Percentiles rank a stretch among this genome's conserved stretches.
These are phyloP conservation scores for Poecilus cupreus DNA, from an alignment of 2,888 invertebrate genomes.

Conservation along the genomic window DNA sequence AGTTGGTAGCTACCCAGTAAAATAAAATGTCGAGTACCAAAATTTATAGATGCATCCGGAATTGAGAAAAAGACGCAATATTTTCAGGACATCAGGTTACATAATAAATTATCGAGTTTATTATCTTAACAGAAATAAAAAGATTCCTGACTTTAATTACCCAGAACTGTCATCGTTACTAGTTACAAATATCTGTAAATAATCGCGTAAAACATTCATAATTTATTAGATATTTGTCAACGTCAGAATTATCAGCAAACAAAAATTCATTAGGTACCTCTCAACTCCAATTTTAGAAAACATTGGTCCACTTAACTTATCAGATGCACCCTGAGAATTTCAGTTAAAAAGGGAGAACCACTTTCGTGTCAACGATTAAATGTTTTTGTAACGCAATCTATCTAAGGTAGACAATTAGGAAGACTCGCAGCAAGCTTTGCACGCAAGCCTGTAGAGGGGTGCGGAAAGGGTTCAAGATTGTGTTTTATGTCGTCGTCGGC, in stretches of 20 bases:
- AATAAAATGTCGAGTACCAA: no score
- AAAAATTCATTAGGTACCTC: slow-evolving; percentile 13
- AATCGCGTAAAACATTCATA: no score
- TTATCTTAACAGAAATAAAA: no score
- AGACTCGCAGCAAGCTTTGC: not conserved
- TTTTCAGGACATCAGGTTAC: no score
- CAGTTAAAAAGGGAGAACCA: slow-evolving; percentile 23
- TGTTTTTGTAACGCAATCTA: slow-evolving; percentile 40
- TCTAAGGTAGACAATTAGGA: slow-evolving; percentile 25
- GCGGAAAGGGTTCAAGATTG: not conserved
- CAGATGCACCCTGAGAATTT: slow-evolving; percentile 34
- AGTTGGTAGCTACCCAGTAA: no score
- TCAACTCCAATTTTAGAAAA: slow-evolving; percentile 3
- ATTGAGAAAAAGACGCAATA: no score
- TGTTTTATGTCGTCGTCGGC: slow-evolving; percentile 35
- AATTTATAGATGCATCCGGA: no score
- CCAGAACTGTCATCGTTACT: no score
- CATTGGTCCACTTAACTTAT: not conserved
- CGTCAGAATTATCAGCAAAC: not conserved
- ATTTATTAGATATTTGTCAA: no score
- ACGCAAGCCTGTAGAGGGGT: slow-evolving; percentile 3
- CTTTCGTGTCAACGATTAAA: slow-evolving; percentile 31
- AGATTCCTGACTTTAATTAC: no score
- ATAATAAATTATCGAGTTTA: no score
- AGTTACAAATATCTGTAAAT: no score